Percentiles rank a stretch among this genome's conserved stretches.
Evolutionary conservation across 2,888 invertebrate genomes (phyloP).

Genomic region (Chrysina gloriosa): DNA sequence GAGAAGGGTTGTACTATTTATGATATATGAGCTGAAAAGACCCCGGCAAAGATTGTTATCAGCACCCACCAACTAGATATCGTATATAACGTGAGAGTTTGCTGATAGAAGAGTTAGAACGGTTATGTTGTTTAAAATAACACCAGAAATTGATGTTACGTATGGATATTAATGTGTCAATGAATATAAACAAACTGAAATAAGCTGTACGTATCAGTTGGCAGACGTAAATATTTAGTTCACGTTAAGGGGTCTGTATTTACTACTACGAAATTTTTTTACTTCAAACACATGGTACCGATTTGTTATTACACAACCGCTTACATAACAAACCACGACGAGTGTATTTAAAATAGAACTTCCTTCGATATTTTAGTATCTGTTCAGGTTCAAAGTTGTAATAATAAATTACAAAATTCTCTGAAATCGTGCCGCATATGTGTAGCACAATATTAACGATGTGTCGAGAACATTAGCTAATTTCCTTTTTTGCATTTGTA

Average conservation of each 20-base stretch:
- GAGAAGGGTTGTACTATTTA: slow-evolving; percentile 51
- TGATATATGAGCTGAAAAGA: slow-evolving; percentile 51
- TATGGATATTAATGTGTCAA: slow-evolving; percentile 35
- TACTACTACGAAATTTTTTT: slow-evolving; percentile 7
- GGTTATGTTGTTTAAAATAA: slow-evolving; percentile 24
- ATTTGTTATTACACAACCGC: slow-evolving; percentile 6
- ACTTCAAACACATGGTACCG: slow-evolving; percentile 12
- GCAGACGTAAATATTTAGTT: slow-evolving; percentile 36
- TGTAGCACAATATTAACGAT: background rate
- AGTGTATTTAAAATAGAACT: background rate
- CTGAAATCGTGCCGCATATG: background rate
- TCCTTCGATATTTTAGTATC: background rate
- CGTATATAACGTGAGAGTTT: slow-evolving; percentile 7
- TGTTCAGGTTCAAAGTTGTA: slow-evolving; percentile 2
- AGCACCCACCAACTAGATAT: slow-evolving; percentile 23
- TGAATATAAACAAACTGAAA: slow-evolving; percentile 14
- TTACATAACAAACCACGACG: background rate
- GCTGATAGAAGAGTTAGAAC: slow-evolving; percentile 33
- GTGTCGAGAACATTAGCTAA: too few relatives aligned
- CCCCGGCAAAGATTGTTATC: slow-evolving; percentile 44
- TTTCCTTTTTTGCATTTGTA: too few relatives aligned
- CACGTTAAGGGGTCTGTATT: slow-evolving; percentile 24
- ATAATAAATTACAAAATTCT: background rate
- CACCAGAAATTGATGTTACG: slow-evolving; percentile 21
- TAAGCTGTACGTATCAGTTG: slow-evolving; percentile 12